phyloP scores from a whole-genome alignment of 2,888 invertebrate species.

The Cerceris rybyensis region DNA sequence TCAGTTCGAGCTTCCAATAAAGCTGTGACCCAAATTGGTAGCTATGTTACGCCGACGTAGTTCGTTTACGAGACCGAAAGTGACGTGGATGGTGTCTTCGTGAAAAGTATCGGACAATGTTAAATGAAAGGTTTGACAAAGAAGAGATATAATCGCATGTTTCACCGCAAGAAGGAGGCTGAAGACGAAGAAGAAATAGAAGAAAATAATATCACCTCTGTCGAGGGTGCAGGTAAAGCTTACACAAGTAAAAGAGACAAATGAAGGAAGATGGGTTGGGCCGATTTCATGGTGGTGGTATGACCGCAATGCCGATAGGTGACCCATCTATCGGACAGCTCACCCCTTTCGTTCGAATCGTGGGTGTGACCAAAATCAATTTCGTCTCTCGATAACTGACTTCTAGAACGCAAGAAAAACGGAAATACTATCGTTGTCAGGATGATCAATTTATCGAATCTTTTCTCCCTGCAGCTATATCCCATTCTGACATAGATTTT shows the following conservation, averaged over 20 bases:
- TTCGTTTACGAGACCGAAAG: slow-evolving; percentile 57
- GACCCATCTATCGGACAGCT: slow-evolving; percentile 55
- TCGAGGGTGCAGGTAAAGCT: neutral
- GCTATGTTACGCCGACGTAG: slow-evolving; percentile 66
- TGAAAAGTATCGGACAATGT: too few relatives aligned
- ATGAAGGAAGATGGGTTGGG: slow-evolving; percentile 60
- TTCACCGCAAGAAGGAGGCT: neutral
- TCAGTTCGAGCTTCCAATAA: slow-evolving; percentile 67
- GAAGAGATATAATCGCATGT: too few relatives aligned
- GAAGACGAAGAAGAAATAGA: slow-evolving; percentile 23
- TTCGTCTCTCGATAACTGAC: slow-evolving; percentile 45
- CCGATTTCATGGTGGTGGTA: slow-evolving; percentile 61
- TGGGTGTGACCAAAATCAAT: slow-evolving; percentile 71
- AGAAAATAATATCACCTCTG: slow-evolving; percentile 16
- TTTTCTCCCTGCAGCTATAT: slow-evolving; percentile 22
- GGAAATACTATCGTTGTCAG: slow-evolving; percentile 27
- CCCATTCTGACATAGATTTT: slow-evolving; percentile 4
- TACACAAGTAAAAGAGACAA: slow-evolving; percentile 17
- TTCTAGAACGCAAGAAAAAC: slow-evolving; percentile 11
- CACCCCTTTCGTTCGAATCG: slow-evolving; percentile 47
- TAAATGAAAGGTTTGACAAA: too few relatives aligned
- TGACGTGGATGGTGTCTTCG: slow-evolving; percentile 5
- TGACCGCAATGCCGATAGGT: slow-evolving; percentile 56
- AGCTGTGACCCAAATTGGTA: slow-evolving; percentile 74
- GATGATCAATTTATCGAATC: slow-evolving; percentile 30